Evolutionary conservation across 2,888 invertebrate genomes (phyloP), one percentile per base, ranked within the genome.

Genomic region (Epinotia bilunana): DNA sequence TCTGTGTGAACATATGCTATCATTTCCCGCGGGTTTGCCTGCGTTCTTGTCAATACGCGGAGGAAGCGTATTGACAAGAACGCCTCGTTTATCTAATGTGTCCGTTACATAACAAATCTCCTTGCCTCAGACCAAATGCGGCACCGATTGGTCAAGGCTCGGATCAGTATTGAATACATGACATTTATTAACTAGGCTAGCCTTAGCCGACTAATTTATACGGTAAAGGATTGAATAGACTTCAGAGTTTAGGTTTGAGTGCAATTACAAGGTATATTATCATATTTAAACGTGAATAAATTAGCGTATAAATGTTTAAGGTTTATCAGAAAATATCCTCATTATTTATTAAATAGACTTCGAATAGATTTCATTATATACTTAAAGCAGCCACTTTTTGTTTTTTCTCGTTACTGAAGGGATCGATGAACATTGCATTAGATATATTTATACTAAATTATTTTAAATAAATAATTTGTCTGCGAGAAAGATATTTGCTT

Each of bases 161-260:
- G n/a, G 20, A 72, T 72, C 46, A 39, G 71, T 61, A 75, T 74
- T 72, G 75, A 75, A 75, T 46, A 57, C 61, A 18, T 75, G 72
- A 72, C 75, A 75, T 75, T 75, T 74, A 74, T 60, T 72, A 75
- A 75, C 71, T 71, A 67, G 74, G 62, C 63, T 74, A 60, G 33
- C 39, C 64, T 70, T 74, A 69, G 57, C 57, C 6, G 20, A 49
- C 73, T 73, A 65, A 67, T 61, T 9, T 55, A 73, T 69, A 60
- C 60, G 46, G 33, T 61, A 23, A 28, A 69, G 46, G 46, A 58
- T 58, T 28, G 64, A 57, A 57, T 57, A 55, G 39, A 20, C 20
- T 13, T 58, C 23, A 33, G 43, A 5, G 18, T 39, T 23, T 69
- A 43, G 23, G 43, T 60, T 23, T 69, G 20, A 60, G 60, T 69